A percentile compares a stretch with the other conserved stretches of the same genome.
Conservation (phyloP, 2,797 vertebrate species). For the Calcarius lapponicus region DNA sequence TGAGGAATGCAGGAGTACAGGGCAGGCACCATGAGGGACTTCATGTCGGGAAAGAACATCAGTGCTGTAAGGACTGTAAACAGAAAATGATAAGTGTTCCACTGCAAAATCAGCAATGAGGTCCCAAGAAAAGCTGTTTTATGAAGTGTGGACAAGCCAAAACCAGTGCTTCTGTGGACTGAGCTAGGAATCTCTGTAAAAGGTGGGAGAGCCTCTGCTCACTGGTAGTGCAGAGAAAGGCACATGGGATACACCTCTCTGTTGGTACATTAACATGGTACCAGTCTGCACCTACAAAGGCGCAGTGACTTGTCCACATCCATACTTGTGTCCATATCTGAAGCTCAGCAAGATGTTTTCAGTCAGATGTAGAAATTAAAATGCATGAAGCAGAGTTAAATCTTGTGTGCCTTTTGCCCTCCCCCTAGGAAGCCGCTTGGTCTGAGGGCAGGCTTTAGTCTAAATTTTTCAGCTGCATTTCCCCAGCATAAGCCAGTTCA, state of each 20-base stretch:
- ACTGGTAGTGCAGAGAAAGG: neutral
- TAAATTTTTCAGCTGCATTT: neutral
- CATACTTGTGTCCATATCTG: neutral
- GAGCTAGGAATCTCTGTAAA: neutral
- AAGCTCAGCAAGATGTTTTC: neutral
- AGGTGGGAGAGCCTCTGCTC: neutral
- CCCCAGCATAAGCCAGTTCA: neutral
- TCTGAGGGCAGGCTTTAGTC: neutral
- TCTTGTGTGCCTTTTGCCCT: neutral
- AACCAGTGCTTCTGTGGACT: neutral
- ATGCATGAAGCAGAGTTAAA: slow-evolving; percentile 18
- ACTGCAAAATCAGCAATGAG: neutral
- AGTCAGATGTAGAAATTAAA: slow-evolving; percentile 12
- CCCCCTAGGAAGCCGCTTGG: neutral
- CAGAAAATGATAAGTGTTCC: neutral
- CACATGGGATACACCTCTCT: neutral
- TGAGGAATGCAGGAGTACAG: neutral
- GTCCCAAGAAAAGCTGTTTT: neutral
- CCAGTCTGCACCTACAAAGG: neutral
- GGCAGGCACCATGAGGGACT: neutral
- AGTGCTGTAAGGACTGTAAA: neutral
- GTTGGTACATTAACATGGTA: neutral
- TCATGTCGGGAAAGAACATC: neutral
- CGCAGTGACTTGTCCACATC: neutral
- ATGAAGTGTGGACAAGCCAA: neutral